Conservation (phyloP, 37 sponge, comb jelly and placozoan genomes). For the Amphimedon queenslandica region DNA sequence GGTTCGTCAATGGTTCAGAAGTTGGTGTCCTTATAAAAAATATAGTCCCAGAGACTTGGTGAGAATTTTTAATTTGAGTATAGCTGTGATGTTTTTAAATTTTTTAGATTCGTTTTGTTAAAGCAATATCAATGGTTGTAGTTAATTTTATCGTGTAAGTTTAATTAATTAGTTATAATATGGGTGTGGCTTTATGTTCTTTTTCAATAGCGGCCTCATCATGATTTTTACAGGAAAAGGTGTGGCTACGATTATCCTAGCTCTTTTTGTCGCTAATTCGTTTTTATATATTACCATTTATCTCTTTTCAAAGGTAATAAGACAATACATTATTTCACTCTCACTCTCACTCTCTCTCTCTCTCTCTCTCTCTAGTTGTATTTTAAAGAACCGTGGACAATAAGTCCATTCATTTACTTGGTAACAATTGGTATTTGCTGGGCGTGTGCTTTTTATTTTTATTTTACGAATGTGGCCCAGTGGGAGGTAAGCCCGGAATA, state of each 20-base stretch:
- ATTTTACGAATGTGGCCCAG: conserved; percentile 44
- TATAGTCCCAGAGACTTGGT: neutral
- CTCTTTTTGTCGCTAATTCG: neutral
- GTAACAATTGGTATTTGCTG: conserved; percentile 12
- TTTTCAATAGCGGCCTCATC: neutral
- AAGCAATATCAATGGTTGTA: neutral
- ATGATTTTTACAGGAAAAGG: neutral
- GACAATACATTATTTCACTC: neutral
- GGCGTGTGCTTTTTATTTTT: conserved; percentile 63
- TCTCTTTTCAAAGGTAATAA: neutral
- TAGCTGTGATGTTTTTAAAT: neutral
- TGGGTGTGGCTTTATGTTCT: neutral
- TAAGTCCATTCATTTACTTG: conserved; percentile 9
- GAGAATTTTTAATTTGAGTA: neutral
- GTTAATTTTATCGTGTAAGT: conserved; percentile 27
- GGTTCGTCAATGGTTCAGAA: neutral
- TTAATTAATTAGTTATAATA: neutral
- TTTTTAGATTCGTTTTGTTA: conserved; percentile 27
- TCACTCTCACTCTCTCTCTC: neutral
- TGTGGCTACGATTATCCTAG: neutral
- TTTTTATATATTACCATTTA: neutral
- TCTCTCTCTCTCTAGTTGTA: neutral
- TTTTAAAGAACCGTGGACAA: conserved; percentile 32
- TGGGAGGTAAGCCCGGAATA: conserved; percentile 46
- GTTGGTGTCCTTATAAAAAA: neutral